Base-by-base conservation (phyloP, 2,797 vertebrate species). In the Chromobotia macracanthus region DNA sequence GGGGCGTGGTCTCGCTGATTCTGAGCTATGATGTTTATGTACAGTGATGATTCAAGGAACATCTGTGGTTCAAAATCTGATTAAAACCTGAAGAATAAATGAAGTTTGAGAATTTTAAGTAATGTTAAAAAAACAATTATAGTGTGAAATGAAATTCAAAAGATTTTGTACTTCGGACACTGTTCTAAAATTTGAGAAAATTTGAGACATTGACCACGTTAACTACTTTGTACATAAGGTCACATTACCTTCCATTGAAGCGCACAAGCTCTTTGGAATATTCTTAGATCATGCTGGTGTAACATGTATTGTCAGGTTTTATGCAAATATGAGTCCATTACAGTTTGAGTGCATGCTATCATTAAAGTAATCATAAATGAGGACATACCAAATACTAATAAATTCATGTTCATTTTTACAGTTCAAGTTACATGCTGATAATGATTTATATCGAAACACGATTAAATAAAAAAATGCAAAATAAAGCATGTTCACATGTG, bases 331-430 rank as follows among this genome's bases (percentile, higher is more conserved):
- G 23, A 60, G 21, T 60, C 23, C 53, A 56, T 56, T 19, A 19
- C 56, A 60, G 56, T 12, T 60, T 60, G 56, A 60, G 35, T 64
- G 61, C 61, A 41, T 64, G 25, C 13, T 31, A 28, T 38, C 31
- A 38, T 64, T 38, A 38, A 64, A 38, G 15, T 10, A 44, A 11
- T 9, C 9, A 44, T 18, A n/a, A 38, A 38, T 38, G 15, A 60
- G 13, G 6, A 7, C 13, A 61, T 3, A n/a, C 8, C 61, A 64
- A 64, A 64, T 64, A 64, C 61, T 64, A 64, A 38, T 64, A 64
- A 64, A 64, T 38, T n/a, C 28, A 64, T 35, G 61, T 61, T 61
- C 61, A 64, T 28, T 64, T 64, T 64, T 19, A 64, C 61, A 61
- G 23, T 58, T 58, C 55, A 61, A 18, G 60, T 38, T 64, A 44